A percentile compares a stretch with the other conserved stretches of the same genome.
Conservation (phyloP, 2,888 invertebrate genomes). For the Sphinx pinastri region DNA sequence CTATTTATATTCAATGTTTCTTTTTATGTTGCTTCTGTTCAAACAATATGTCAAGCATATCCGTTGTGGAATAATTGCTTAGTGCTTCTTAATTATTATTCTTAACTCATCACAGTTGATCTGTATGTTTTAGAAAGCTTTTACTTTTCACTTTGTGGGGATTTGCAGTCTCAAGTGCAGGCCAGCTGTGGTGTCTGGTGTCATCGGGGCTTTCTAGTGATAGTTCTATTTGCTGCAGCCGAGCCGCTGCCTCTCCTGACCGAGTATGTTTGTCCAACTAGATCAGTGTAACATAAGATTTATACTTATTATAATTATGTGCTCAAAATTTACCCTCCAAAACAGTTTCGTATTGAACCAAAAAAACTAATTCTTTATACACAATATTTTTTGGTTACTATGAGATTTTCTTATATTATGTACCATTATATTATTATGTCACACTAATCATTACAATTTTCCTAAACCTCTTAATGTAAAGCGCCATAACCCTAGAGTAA, state of each 20-base stretch:
- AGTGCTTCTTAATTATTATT: neutral
- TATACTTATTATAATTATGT: no score
- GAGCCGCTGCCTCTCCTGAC: conserved; percentile 46
- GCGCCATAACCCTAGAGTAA: no score
- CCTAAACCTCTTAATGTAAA: no score
- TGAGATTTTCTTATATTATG: no score
- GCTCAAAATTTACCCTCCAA: no score
- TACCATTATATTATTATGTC: no score
- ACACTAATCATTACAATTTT: no score
- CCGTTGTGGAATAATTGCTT: neutral
- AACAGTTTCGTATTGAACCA: no score
- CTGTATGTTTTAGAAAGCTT: conserved; percentile 38
- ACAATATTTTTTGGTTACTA: neutral
- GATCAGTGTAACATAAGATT: conserved; percentile 33
- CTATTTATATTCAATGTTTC: conserved; percentile 47
- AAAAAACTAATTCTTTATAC: no score
- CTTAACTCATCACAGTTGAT: neutral
- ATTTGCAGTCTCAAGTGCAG: conserved; percentile 60
- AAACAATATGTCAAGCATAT: conserved; percentile 17
- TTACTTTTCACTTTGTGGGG: conserved; percentile 62
- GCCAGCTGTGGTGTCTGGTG: conserved; percentile 57
- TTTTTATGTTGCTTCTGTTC: conserved; percentile 35
- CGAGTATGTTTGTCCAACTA: conserved; percentile 49
- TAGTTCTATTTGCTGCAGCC: conserved; percentile 41
- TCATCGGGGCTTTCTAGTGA: conserved; percentile 69